phyloP scores from a whole-genome alignment of 2,797 vertebrate genomes.

The Psittacula echo region DNA sequence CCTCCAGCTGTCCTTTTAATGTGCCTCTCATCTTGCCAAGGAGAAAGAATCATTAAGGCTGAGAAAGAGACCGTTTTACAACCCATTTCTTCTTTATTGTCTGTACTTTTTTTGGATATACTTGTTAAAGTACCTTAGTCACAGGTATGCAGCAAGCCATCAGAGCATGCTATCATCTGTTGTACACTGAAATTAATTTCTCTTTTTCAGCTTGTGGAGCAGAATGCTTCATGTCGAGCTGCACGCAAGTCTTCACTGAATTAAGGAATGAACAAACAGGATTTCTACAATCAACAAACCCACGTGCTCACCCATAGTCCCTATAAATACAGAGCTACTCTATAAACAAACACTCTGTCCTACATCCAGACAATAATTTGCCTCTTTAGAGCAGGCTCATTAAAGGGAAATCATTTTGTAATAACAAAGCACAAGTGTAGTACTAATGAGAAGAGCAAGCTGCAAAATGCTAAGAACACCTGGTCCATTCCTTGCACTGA shows the following conservation, averaged over 20 bases:
- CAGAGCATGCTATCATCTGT: not conserved
- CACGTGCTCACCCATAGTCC: not conserved
- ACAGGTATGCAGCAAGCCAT: conserved; percentile 26
- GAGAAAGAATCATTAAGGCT: not conserved
- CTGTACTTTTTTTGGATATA: conserved; percentile 1
- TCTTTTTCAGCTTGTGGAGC: not conserved
- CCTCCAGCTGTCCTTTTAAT: conserved; percentile 21
- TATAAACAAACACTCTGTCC: conserved; percentile 25
- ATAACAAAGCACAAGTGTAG: conserved; percentile 21
- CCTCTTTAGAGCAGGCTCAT: conserved; percentile 38
- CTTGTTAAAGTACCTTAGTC: conserved; percentile 30
- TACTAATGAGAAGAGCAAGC: conserved; percentile 27
- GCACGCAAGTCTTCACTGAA: not conserved
- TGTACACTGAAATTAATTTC: not conserved
- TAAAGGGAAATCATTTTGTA: conserved; percentile 45
- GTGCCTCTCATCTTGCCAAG: not conserved
- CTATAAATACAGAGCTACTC: not conserved
- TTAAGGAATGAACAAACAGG: conserved; percentile 25
- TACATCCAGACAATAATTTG: not conserved
- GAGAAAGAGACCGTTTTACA: conserved; percentile 29
- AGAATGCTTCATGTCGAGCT: not conserved
- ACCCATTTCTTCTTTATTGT: conserved; percentile 8
- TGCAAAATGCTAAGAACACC: conserved; percentile 34
- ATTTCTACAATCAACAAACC: conserved; percentile 28
- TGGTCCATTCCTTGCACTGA: not conserved